phyloP scores from a whole-genome alignment of 2,113 vertebrate species.

The Peromyscus polionotus region DNA sequence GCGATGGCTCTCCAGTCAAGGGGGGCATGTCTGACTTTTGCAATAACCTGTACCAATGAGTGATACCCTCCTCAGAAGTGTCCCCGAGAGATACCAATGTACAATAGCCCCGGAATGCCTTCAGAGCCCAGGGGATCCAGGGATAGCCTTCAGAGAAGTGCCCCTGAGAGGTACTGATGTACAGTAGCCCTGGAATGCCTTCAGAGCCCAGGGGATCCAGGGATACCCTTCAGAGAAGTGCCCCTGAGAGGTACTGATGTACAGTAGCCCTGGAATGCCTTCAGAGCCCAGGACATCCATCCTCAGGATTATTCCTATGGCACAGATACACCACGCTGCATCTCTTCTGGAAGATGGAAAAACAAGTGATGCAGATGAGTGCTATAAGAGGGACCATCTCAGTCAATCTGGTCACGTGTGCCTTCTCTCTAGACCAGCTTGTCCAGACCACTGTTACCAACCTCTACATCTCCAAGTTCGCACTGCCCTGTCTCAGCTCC shows the following conservation, averaged over 20 bases:
- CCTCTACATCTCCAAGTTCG: background rate
- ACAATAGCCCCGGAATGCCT: background rate
- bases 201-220: background rate
- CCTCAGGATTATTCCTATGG: background rate
- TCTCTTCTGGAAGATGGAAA: background rate
- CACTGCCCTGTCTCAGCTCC: too few species aligned
- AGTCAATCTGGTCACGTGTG: background rate
- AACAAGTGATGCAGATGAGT: background rate
- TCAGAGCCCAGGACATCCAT: background rate
- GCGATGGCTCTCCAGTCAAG: background rate
- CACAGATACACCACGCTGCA: too few species aligned
- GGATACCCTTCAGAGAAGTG: background rate
- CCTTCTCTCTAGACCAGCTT: background rate
- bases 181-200: background rate
- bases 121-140: background rate
- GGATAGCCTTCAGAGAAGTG: fast-evolving
- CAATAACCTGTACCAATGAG: background rate
- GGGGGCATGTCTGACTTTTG: background rate
- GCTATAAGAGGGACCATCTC: fast-evolving
- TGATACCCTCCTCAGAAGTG: fast-evolving
- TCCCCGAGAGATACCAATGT: background rate
- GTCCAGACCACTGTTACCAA: background rate
- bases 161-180: background rate
- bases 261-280: background rate
- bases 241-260: background rate